Conservation (phyloP, 1,140 invertebrate genomes). For the Anagrus nilaparvatae region DNA sequence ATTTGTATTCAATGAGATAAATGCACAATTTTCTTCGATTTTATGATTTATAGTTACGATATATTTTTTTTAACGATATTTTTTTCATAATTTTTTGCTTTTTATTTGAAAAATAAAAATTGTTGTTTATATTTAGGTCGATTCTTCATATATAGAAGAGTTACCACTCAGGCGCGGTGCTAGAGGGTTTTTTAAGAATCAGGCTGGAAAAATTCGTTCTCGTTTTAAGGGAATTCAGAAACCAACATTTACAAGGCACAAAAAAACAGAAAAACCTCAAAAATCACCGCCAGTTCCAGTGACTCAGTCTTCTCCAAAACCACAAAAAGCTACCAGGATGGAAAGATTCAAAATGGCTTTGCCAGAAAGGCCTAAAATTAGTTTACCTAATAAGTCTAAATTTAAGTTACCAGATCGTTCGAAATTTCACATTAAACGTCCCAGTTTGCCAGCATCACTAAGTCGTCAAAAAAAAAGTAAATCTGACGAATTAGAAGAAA, state of each 20-base stretch:
- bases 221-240: slow-evolving; percentile 34
- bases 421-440: slow-evolving; percentile 42
- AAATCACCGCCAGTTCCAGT: slow-evolving; percentile 17
- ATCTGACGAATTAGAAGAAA: too few relatives aligned
- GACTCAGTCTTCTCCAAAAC: too few relatives aligned
- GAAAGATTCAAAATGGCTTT: slow-evolving; percentile 37
- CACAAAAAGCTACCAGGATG: slow-evolving; percentile 29
- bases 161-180: slow-evolving; percentile 46
- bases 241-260: slow-evolving; percentile 28
- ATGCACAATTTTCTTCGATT: too few relatives aligned
- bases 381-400: slow-evolving; percentile 46
- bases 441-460: not conserved
- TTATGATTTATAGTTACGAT: too few relatives aligned
- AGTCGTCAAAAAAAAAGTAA: too few relatives aligned
- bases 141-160: slow-evolving; percentile 53
- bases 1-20: too few relatives aligned
- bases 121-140: slow-evolving; percentile 44
- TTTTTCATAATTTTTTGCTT: too few relatives aligned
- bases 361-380: slow-evolving; percentile 47
- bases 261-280: slow-evolving; percentile 15
- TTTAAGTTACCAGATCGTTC: slow-evolving; percentile 51
- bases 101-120: too few relatives aligned
- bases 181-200: slow-evolving; percentile 31
- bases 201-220: slow-evolving; percentile 35
- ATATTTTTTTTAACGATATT: too few relatives aligned